Evolutionary conservation across 2,113 vertebrate species (phyloP), one percentile per base, ranked within the genome.

Genomic region (Dasyornis broadbenti): DNA sequence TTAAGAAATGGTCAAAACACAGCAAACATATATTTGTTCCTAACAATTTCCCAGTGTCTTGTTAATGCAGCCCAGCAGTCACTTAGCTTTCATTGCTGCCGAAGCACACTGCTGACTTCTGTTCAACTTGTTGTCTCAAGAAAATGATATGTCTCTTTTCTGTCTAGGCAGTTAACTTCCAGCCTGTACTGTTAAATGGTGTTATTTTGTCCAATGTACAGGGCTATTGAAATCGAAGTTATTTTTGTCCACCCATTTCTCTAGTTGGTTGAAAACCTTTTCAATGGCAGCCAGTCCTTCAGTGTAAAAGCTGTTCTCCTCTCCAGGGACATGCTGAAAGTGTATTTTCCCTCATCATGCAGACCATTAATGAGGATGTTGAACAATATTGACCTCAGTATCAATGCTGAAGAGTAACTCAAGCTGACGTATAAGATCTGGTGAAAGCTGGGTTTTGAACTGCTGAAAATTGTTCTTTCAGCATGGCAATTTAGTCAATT

Each of bases 401-500:
- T 82, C 49, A 85, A 49, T 52, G 44, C 40, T 56, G 44, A 82
- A 44, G 37, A 90, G 69, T 86, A 94, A 92, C 70, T 88, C 57
- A 82, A 37, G 28, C 47, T 86, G 71, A 86, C 10, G 0, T 82
- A 64, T 52, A 88, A 64, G 68, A 92, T 71, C 75, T 92, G 82
- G 57, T 6, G 82, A 86, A 86, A 90, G 49, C 53, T 82, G 61
- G 19, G 35, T 68, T 93, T 95, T 95, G 91, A 93, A 92, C 35
- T 72, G 61, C 66, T 95, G 75, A 88, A 53, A 68, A 56, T 11
- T 68, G 68, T 59, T 88, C 63, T 60, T 92, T 86, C 79, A 90
- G 61, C 49, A 60, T 2, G 12, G 59, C 70, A 94, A 88, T 95
- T 93, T 82, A 90, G 79, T 93, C 66, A 94, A 60, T 93, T 96